A percentile compares a stretch with the other conserved stretches of the same genome.
Evolutionary conservation across 2,888 invertebrate species (phyloP).

Genomic region (Mellilla xanthometata): DNA sequence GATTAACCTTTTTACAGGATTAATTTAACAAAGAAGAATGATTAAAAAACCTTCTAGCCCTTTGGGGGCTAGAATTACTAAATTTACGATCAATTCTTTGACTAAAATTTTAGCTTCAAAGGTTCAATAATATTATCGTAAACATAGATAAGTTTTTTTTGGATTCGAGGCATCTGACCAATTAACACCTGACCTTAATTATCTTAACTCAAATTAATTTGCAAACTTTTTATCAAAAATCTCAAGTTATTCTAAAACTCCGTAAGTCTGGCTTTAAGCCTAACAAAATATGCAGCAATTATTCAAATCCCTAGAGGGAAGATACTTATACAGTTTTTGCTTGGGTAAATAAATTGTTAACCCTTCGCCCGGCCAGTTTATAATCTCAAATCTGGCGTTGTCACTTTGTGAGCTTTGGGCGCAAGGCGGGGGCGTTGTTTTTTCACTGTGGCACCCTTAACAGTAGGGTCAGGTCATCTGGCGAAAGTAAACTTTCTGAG

Average conservation of each 20-base stretch:
- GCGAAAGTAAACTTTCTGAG: slow-evolving; percentile 56
- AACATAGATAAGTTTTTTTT: too few relatives aligned
- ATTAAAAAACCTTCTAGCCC: background rate
- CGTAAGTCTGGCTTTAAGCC: slow-evolving; percentile 9
- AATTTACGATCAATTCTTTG: too few relatives aligned
- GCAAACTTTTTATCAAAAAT: background rate
- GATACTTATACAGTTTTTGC: slow-evolving; percentile 26
- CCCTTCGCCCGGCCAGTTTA: slow-evolving; percentile 41
- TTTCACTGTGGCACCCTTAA: slow-evolving; percentile 54
- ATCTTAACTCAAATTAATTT: background rate
- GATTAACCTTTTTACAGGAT: slow-evolving; percentile 27
- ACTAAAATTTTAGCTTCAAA: too few relatives aligned
- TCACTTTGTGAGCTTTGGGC: slow-evolving; percentile 36
- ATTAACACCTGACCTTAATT: background rate
- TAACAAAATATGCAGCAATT: slow-evolving; percentile 19
- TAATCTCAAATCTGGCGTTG: slow-evolving; percentile 50
- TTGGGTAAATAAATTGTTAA: slow-evolving; percentile 26
- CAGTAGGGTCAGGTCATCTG: slow-evolving; percentile 44
- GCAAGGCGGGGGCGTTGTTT: slow-evolving; percentile 46
- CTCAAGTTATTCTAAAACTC: background rate
- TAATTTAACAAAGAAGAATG: slow-evolving; percentile 6
- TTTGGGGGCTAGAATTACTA: too few relatives aligned
- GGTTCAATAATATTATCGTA: too few relatives aligned
- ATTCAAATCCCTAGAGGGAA: slow-evolving; percentile 27
- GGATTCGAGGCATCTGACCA: too few relatives aligned